These are phyloP conservation scores for Orchesella cincta DNA, from an alignment of 1,140 invertebrate species.

Conservation along the genomic window DNA sequence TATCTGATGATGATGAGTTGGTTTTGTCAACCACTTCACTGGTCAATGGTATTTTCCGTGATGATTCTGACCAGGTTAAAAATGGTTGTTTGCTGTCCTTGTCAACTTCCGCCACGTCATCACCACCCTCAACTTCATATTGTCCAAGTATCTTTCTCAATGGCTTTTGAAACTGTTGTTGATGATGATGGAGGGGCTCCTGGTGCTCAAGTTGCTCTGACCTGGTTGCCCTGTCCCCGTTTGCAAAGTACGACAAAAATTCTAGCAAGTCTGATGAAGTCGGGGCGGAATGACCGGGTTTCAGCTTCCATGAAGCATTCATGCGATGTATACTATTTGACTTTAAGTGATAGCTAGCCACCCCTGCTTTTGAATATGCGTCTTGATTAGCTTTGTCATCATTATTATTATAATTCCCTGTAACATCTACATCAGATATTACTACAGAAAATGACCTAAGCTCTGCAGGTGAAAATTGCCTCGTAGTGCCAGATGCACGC, in stretches of 20 bases:
- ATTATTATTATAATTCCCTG: constrained; percentile 42
- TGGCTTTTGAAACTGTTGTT: constrained; percentile 23
- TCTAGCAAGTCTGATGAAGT: constrained; percentile 45
- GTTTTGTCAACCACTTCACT: neutral
- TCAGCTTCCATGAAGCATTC: constrained; percentile 51
- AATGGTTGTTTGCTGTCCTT: constrained; percentile 30
- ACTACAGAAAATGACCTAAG: constrained; percentile 49
- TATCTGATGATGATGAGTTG: too few relatives aligned
- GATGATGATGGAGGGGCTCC: too few relatives aligned
- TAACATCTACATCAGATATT: constrained; percentile 49
- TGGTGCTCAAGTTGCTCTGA: neutral
- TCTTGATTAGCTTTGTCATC: constrained; percentile 23
- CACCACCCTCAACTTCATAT: neutral
- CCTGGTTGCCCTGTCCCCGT: constrained; percentile 17
- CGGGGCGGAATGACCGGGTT: constrained; percentile 31
- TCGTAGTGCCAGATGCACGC: too few relatives aligned
- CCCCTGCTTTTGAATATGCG: constrained; percentile 44
- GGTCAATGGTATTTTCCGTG: constrained; percentile 22
- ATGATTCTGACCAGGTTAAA: constrained; percentile 41
- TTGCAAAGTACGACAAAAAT: constrained; percentile 44
- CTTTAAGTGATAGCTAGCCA: constrained; percentile 42
- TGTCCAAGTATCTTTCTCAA: constrained; percentile 20
- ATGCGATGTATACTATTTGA: constrained; percentile 50
- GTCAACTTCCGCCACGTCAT: neutral
- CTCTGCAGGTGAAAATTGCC: constrained; percentile 36